Evolutionary conservation across 2,797 vertebrate species (phyloP), one percentile per base, ranked within the genome.

Genomic region (Macropus fuliginosus): DNA sequence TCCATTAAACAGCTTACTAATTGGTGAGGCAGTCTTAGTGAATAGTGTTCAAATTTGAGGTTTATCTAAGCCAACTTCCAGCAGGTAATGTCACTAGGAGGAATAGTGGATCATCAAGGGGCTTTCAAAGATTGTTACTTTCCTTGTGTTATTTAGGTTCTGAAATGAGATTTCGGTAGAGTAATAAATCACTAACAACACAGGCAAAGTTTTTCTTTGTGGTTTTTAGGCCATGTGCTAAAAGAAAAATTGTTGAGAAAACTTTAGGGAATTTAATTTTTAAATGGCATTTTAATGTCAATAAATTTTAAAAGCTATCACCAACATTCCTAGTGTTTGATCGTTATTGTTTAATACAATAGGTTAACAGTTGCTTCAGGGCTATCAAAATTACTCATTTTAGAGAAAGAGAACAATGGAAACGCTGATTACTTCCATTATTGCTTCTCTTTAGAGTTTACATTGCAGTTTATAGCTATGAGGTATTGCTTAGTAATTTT

Each of bases 321-420:
- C 59, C 11, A 0, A 91, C 95, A 91, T 92, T 96, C 96, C 81
- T 93, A 95, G 94, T 94, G 96, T 96, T 96, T 94, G 92, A 93
- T 89, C 94, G 93, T 97, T 97, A 93, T 91, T 93, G 12, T 95
- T 97, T 95, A 96, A 96, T 96, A 92, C 29, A 14, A 55, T 91
- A 96, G 94, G 96, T 97, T 97, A 98, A 97, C 89, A 96, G 91
- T 96, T 95, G 94, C 97, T 97, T 97, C 81, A 91, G 96, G 96
- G 94, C 96, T 40, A 89, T 96, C 54, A 14, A 91, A 94, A 93
- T 91, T 93, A 95, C 94, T 95, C 93, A 91, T 54, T 94, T 90
- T 87, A 56, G 56, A 93, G 74, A 94, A 95, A 89, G 87, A 62
- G 74, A 87, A 89, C 34, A 40, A 12, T 94, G 11, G 46, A 93